phyloP scores from a whole-genome alignment of 2,888 invertebrate species.

The Lasioglossum malachurum region DNA sequence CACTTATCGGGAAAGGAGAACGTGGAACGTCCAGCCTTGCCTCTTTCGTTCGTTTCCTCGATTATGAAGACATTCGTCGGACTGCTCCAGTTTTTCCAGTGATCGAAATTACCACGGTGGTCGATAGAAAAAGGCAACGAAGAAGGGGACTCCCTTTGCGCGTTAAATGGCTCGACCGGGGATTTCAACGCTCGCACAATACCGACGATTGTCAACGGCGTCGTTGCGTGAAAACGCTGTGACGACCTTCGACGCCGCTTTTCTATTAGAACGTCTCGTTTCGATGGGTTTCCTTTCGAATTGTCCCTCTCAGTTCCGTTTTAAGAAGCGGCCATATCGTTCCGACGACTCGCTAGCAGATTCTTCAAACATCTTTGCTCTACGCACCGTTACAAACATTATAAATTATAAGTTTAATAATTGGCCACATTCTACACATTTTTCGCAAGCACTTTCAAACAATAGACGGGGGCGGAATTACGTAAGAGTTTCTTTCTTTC shows the following conservation, averaged over 20 bases:
- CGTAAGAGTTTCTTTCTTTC: too few species aligned
- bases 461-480: too few species aligned
- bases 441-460: too few species aligned
- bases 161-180: background rate
- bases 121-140: background rate
- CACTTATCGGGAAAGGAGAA: background rate
- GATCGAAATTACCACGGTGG: conserved; percentile 8
- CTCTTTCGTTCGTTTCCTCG: conserved; percentile 5
- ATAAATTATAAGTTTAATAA: background rate
- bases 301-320: background rate
- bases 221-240: conserved; percentile 14
- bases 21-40: background rate
- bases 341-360: too few species aligned
- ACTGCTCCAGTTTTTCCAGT: conserved; percentile 5
- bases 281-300: background rate
- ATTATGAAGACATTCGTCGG: conserved; percentile 28
- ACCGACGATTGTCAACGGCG: background rate
- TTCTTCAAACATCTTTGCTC: too few species aligned
- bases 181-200: conserved; percentile 25
- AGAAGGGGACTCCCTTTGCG: background rate
- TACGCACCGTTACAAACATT: too few species aligned
- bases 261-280: conserved; percentile 14
- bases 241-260: conserved; percentile 19
- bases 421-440: too few species aligned
- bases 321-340: background rate